Conservation (phyloP, 2,797 vertebrate genomes). For the Melanotaenia nigrans region DNA sequence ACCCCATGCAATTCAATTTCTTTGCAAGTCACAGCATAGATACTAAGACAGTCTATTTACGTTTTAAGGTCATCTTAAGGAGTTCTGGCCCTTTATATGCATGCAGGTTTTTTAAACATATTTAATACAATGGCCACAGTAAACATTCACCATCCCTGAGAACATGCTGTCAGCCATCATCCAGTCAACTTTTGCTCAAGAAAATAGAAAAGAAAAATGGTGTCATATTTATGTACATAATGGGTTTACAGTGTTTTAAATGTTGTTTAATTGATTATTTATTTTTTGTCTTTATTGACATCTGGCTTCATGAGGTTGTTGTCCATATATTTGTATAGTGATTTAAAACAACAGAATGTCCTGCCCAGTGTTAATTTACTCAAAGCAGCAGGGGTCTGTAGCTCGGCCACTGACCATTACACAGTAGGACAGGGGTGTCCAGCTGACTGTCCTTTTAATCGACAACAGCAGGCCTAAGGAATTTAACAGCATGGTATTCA, state of each 20-base stretch:
- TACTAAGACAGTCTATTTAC: conserved; percentile 62
- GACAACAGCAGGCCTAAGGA: conserved; percentile 87
- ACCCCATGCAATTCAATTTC: conserved; percentile 83
- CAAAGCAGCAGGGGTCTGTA: conserved; percentile 82
- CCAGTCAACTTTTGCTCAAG: conserved; percentile 37
- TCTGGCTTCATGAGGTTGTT: conserved; percentile 64
- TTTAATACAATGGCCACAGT: conserved; percentile 34
- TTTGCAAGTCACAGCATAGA: conserved; percentile 58
- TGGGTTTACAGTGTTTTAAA: conserved; percentile 25
- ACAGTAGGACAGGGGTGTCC: conserved; percentile 85
- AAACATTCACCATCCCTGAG: conserved; percentile 37
- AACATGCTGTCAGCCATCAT: conserved; percentile 48
- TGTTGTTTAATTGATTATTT: conserved; percentile 3
- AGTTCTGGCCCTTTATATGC: conserved; percentile 37
- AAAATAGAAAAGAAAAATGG: conserved; percentile 51
- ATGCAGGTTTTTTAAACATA: conserved; percentile 14
- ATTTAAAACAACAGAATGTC: conserved; percentile 80
- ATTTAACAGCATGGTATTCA: conserved; percentile 86
- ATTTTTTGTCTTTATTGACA: conserved; percentile 48
- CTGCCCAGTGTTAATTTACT: conserved; percentile 85
- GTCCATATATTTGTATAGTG: conserved; percentile 74
- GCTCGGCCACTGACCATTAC: conserved; percentile 89
- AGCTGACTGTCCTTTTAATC: conserved; percentile 89
- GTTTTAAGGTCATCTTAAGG: conserved; percentile 71
- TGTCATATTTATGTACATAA: conserved; percentile 55